A percentile compares a stretch with the other conserved stretches of the same genome.
phyloP scores from a whole-genome alignment of 1,140 invertebrate species.

The Drosophila sechellia region DNA sequence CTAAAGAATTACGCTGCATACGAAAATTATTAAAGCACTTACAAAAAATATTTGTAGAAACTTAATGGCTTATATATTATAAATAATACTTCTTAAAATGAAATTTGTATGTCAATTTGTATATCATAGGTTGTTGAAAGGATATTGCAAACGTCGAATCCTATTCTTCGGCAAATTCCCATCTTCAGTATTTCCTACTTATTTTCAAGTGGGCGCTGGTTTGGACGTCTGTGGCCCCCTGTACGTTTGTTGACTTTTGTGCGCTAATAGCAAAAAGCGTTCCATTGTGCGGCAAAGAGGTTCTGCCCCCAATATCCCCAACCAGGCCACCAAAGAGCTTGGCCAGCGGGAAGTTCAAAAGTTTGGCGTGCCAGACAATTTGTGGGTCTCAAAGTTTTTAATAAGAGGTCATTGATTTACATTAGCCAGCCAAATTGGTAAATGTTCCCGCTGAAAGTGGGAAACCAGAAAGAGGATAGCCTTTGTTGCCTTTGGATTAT shows the following conservation, averaged over 20 bases:
- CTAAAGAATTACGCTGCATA: too few species aligned
- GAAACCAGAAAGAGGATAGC: constrained; percentile 17
- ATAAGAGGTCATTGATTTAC: constrained; percentile 81
- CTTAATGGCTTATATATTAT: background rate
- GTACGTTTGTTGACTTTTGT: constrained; percentile 75
- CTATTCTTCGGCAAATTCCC: background rate
- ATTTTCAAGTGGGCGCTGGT: constrained; percentile 50
- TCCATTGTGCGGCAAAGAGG: constrained; percentile 59
- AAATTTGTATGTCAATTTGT: too few species aligned
- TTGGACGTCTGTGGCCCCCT: constrained; percentile 39
- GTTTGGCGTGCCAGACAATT: constrained; percentile 72
- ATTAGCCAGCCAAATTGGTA: constrained; percentile 60
- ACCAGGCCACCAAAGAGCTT: background rate
- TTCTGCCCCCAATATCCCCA: constrained; percentile 7
- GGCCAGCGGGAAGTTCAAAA: constrained; percentile 62
- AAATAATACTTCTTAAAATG: too few species aligned
- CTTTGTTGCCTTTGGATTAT: constrained; percentile 10
- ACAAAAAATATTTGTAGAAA: background rate
- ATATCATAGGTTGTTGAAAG: background rate
- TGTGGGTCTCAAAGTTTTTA: constrained; percentile 76
- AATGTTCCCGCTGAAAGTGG: constrained; percentile 29
- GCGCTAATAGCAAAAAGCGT: constrained; percentile 72
- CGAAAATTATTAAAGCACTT: too few species aligned
- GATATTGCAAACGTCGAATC: background rate
- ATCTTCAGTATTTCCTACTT: constrained; percentile 40